Conservation (phyloP, 2,113 vertebrate species). For the Geococcyx californianus region DNA sequence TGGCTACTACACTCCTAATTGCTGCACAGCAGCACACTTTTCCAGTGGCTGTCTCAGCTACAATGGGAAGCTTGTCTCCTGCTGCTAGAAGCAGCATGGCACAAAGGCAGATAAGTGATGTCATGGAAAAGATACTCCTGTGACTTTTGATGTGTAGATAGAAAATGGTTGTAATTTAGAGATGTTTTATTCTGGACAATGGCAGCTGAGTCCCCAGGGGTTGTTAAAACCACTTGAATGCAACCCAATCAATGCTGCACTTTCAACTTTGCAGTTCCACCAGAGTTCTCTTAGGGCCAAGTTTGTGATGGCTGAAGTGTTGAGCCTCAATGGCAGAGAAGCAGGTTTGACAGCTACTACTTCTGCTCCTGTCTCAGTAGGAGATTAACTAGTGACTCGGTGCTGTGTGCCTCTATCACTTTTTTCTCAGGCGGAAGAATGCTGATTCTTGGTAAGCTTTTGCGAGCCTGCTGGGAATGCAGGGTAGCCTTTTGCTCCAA, state of each 20-base stretch:
- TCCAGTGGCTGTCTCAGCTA: not conserved
- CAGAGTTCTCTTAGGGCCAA: not conserved
- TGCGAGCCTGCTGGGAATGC: not conserved
- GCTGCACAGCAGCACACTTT: not conserved
- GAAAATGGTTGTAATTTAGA: not conserved
- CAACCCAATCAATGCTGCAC: not conserved
- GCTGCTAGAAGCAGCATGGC: not conserved
- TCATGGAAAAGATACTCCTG: not conserved
- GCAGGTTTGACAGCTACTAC: not conserved
- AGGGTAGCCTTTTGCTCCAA: not conserved
- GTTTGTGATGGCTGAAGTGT: not conserved
- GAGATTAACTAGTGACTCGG: not conserved
- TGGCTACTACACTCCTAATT: not conserved
- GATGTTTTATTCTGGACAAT: not conserved
- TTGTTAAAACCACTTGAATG: not conserved
- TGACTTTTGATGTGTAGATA: not conserved
- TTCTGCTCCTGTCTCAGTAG: not conserved
- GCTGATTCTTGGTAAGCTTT: not conserved
- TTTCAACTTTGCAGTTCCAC: not conserved
- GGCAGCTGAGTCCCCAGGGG: not conserved
- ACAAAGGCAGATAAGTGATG: not conserved
- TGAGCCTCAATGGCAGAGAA: not conserved
- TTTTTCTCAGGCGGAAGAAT: not conserved
- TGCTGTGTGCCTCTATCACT: not conserved
- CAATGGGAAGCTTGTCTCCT: not conserved